Base-by-base conservation (phyloP, 2,888 invertebrate genomes). In the Lampropteryx suffumata region DNA sequence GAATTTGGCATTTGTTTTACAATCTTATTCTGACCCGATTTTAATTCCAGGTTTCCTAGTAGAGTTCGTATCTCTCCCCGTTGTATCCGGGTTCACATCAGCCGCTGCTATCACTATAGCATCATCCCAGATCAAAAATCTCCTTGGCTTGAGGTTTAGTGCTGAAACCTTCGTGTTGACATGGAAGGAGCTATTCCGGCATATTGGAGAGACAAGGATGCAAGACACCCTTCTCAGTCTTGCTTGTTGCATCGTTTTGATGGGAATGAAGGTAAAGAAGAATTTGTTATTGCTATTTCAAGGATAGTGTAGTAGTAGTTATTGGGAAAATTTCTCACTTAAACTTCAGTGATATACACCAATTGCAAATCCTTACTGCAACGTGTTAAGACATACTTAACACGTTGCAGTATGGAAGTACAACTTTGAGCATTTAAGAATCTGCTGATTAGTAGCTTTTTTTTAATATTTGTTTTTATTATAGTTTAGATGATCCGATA, bases 41-140 rank as follows among this genome's bases (percentile, higher is more conserved):
- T n/a, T n/a, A 2, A 6, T 79, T 79, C 1, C 80, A 94, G 94
- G 95, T 42, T 94, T 95, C 69, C 82, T 95, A 7, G 93, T 95
- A 10, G 94, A 94, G 55, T 94, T 95, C 64, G 94, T 95, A 3
- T 95, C 95, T 0, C 80, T 93, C 0, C 94, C 95, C 0, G 95
- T 95, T 0, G 94, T 95, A 1, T 92, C 93, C 0, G 95, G 94
- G 0, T 95, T 95, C 73, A 95, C 95, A 2, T 94, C 95, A 0
- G 95, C 95, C 0, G 94, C 95, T 0, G 94, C 95, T 5, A 69
- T 95, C 2, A 95, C 95, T 9, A 95, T 95, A 59, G 94, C 94
- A 0, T 93, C 94, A 4, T 93, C 94, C 0, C 95, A 95, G 76
- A 85, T 95, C n/a, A 94, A 94, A 65, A 93, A 92, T 12, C 76